Base-by-base conservation (phyloP, 2,888 invertebrate genomes). In the Drosophila borborema region DNA sequence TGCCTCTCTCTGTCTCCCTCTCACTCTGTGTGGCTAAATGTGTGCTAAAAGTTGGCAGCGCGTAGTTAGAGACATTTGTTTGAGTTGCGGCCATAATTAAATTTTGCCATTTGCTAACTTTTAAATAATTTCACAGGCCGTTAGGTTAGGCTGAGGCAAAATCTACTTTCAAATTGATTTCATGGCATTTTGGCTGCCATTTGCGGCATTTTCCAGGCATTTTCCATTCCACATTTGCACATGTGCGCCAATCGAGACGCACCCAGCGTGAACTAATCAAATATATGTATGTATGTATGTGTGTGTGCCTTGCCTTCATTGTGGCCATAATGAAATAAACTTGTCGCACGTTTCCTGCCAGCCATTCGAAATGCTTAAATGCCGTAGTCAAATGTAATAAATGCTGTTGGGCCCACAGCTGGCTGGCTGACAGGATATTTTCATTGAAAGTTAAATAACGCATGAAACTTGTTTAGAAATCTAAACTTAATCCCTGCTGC, bases 401-500 rank as follows among this genome's bases (percentile, higher is more conserved):
- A 79, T 77, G 73, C 59, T 62, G 69, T 54, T 66, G 59, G 64
- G 59, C 68, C 78, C 60, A 43, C 73, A 77, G 77, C 79, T 79
- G 75, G 77, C 79, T 79, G 75, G 48, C 56, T 51, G 72, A 48
- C 64, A 58, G 66, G 64, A 71, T 63, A 68, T 81, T 72, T 81
- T 72, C 80, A 89, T 86, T 87, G 70, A 61, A 74, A 85, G 88
- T 86, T 89, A 86, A 86, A 86, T 86, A 89, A 77, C 88, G 86
- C 86, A 88, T 89, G 74, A 82, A 82, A 87, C 80, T 89, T 85
- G 89, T 89, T 80, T 82, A 80, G 78, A 82, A 87, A 80, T 81
- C 64, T 75, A 74, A 86, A 82, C 71, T 82, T 89, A 89, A 86
- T 82, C 89, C 82, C 72, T 67, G 72, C 73, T 73, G 69, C 45